Evolutionary conservation across 2,797 vertebrate genomes (phyloP).

Genomic region (Erpetoichthys calabaricus): DNA sequence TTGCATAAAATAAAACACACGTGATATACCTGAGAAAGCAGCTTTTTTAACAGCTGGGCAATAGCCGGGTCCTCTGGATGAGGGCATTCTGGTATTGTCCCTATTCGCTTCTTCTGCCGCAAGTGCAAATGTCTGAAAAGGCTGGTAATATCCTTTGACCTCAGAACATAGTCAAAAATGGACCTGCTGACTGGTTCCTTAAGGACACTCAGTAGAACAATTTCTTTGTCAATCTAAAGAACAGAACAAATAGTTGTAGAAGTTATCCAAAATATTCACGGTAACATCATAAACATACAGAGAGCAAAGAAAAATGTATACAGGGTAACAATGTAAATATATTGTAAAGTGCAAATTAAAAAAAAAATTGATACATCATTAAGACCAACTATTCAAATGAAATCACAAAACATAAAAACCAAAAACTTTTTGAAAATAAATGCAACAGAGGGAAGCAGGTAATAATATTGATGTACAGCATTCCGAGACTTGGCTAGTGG

Average conservation of each 20-base stretch:
- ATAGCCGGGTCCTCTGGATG: constrained; percentile 80
- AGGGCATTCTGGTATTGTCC: constrained; percentile 70
- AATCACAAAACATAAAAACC: too few relatives aligned
- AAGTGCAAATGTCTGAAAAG: constrained; percentile 85
- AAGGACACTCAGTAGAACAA: constrained; percentile 85
- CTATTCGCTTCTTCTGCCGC: constrained; percentile 77
- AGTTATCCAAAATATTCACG: background rate
- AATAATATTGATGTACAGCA: too few relatives aligned
- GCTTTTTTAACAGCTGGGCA: constrained; percentile 83
- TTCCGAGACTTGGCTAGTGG: too few relatives aligned
- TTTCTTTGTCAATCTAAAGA: constrained; percentile 85
- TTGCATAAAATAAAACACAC: background rate
- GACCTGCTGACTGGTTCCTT: constrained; percentile 88
- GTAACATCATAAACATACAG: background rate
- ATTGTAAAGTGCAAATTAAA: too few relatives aligned
- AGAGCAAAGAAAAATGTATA: background rate
- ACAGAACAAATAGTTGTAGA: background rate
- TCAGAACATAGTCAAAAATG: constrained; percentile 90
- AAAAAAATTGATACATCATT: too few relatives aligned
- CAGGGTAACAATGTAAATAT: too few relatives aligned
- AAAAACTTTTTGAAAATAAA: too few relatives aligned
- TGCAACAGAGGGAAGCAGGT: too few relatives aligned
- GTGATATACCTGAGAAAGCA: constrained; percentile 77
- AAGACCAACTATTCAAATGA: too few relatives aligned
- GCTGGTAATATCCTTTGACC: constrained; percentile 84